phyloP scores from a whole-genome alignment of 2,888 invertebrate species.

The Branchellion lobata region DNA sequence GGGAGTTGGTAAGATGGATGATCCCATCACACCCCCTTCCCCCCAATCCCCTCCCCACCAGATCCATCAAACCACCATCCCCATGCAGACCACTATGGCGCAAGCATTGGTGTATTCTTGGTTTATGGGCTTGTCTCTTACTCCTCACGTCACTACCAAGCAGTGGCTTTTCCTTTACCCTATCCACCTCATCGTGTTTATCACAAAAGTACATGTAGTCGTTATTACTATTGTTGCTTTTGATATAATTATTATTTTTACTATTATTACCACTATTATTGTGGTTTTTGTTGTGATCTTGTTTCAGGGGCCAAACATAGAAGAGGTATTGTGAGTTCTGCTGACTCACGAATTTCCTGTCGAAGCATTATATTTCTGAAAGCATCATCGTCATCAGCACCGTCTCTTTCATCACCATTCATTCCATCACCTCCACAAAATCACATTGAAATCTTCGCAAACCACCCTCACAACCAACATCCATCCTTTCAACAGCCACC shows the following conservation, averaged over 20 bases:
- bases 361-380: too few relatives aligned
- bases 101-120: not conserved
- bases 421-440: not conserved
- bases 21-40: not conserved
- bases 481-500: too few relatives aligned
- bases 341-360: too few relatives aligned
- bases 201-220: not conserved
- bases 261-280: not conserved
- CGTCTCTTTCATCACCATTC: not conserved
- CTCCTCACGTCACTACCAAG: too few relatives aligned
- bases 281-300: not conserved
- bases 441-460: too few relatives aligned
- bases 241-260: not conserved
- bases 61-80: not conserved
- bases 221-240: not conserved
- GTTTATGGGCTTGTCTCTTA: not conserved
- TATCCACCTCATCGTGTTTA: not conserved
- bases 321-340: too few relatives aligned
- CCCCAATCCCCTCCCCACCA: not conserved
- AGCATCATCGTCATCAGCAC: constrained; percentile 2
- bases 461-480: too few relatives aligned
- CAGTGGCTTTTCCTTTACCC: too few relatives aligned
- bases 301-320: not conserved
- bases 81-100: too few relatives aligned
- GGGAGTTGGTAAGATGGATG: not conserved